These are phyloP conservation scores for Gonatopus flavifemur DNA, from an alignment of 1,140 invertebrate genomes.

Conservation along the genomic window DNA sequence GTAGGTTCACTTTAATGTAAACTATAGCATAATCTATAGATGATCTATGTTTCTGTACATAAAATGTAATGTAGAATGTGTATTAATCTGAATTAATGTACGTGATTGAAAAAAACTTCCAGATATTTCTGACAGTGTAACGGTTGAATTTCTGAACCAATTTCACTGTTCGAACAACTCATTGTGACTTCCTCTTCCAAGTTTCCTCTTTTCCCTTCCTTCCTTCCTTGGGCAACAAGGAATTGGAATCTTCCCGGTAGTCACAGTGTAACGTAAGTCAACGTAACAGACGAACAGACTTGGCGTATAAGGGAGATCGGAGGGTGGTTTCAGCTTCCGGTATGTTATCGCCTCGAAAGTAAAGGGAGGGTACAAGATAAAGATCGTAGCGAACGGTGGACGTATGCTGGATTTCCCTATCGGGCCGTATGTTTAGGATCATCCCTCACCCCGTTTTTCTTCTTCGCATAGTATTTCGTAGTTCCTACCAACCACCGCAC, in stretches of 20 bases:
- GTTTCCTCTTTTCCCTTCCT: no score
- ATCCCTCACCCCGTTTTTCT: constrained; percentile 38
- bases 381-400: constrained; percentile 25
- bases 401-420: constrained; percentile 52
- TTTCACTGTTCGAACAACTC: no score
- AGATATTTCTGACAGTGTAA: no score
- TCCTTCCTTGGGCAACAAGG: neutral
- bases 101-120: no score
- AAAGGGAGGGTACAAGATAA: constrained; percentile 8
- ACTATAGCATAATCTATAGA: no score
- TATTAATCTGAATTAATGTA: no score
- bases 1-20: no score
- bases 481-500: constrained; percentile 19
- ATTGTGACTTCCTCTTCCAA: no score
- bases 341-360: constrained; percentile 28
- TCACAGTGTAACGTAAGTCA: constrained; percentile 17
- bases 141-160: no score
- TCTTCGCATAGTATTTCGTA: constrained; percentile 28
- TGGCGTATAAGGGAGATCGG: neutral
- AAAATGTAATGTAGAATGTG: no score
- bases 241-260: constrained; percentile 17
- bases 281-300: constrained; percentile 10
- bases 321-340: constrained; percentile 22
- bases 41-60: no score
- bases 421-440: constrained; percentile 51